Conservation (phyloP, 2,888 invertebrate genomes). For the Andrena minutula region DNA sequence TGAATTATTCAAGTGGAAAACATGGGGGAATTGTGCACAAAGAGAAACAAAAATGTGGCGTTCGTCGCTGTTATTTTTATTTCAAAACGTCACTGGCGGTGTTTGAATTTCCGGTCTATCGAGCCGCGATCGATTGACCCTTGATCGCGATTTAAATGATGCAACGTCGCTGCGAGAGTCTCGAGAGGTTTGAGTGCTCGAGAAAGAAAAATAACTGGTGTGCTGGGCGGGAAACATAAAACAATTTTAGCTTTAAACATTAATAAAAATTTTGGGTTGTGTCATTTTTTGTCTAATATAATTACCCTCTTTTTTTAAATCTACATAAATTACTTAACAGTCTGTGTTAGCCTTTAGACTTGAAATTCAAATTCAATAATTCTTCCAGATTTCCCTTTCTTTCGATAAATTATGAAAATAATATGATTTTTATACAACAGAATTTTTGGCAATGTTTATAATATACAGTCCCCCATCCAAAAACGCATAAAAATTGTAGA, state of each 20-base stretch:
- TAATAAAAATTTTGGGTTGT: neutral
- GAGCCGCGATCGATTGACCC: neutral
- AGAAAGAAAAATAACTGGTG: neutral
- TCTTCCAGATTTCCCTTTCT: no score
- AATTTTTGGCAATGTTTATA: no score
- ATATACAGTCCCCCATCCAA: no score
- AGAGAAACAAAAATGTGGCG: neutral
- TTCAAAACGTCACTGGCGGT: neutral
- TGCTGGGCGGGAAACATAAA: neutral
- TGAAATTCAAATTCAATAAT: no score
- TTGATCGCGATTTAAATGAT: conserved; percentile 10
- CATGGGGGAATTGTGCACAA: neutral
- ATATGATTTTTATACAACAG: no score
- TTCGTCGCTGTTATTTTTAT: neutral
- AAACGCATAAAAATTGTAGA: no score
- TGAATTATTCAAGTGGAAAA: neutral
- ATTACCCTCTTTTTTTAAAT: no score
- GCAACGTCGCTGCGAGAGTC: neutral
- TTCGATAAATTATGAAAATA: no score
- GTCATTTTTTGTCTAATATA: neutral
- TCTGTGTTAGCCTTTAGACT: no score
- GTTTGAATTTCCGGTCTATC: neutral
- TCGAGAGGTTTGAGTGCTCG: neutral
- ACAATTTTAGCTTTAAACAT: neutral
- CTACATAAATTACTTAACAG: no score